Evolutionary conservation across 2,888 invertebrate genomes (phyloP).

Genomic region (Catotricha subobsoleta): DNA sequence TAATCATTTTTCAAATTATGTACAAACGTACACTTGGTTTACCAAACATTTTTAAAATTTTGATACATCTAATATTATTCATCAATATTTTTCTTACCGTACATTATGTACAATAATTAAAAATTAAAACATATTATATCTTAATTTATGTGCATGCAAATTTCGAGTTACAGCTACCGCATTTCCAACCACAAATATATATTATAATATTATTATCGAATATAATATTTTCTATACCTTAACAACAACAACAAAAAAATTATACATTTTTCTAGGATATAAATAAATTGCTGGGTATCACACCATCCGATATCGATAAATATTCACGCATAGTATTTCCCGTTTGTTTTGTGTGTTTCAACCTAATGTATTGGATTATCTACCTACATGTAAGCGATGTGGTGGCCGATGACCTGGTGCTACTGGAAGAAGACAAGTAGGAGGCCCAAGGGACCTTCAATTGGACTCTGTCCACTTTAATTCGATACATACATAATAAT

Average conservation of each 20-base stretch:
- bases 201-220: too few species aligned
- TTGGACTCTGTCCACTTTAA: not conserved
- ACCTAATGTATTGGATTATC: constrained; percentile 96
- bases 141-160: too few species aligned
- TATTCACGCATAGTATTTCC: constrained; percentile 97
- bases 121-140: too few species aligned
- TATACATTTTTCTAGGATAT: constrained; percentile 42
- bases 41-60: too few species aligned
- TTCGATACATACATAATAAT: not conserved
- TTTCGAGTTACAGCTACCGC: too few species aligned
- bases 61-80: too few species aligned
- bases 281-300: constrained; percentile 79
- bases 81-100: too few species aligned
- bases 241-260: not conserved
- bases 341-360: constrained; percentile 96
- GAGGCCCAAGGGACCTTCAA: constrained; percentile 18
- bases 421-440: constrained; percentile 53
- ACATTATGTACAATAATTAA: too few species aligned
- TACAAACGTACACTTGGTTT: too few species aligned
- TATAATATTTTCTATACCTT: too few species aligned
- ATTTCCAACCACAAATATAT: too few species aligned
- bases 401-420: constrained; percentile 82
- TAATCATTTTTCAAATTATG: too few species aligned
- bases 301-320: constrained; percentile 97
- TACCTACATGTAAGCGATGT: constrained; percentile 92